These are phyloP conservation scores for Astur gentilis DNA, from an alignment of 2,113 vertebrate species.

Conservation along the genomic window DNA sequence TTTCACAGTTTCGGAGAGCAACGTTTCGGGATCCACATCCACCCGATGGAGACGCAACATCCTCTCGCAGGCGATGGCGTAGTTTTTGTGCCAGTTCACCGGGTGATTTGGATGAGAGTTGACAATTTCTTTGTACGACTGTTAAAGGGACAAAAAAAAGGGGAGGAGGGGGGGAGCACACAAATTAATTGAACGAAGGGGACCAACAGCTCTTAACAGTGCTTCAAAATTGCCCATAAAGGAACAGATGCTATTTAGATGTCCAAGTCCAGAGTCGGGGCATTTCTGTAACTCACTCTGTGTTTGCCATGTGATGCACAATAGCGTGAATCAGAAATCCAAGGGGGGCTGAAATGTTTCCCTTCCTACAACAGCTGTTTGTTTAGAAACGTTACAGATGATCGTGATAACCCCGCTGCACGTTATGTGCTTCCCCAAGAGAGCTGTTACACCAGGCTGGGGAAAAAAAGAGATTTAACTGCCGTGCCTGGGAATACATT, in stretches of 20 bases:
- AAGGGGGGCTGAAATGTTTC: conserved; percentile 36
- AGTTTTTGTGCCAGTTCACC: conserved; percentile 97
- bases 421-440: conserved; percentile 29
- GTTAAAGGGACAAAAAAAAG: conserved; percentile 5
- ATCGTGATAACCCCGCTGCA: background rate
- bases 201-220: conserved; percentile 9
- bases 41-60: conserved; percentile 77
- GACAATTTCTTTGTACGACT: conserved; percentile 91
- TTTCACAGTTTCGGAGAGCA: conserved; percentile 81
- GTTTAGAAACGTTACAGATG: conserved; percentile 35
- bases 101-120: conserved; percentile 80
- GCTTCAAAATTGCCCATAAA: background rate
- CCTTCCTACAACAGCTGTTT: conserved; percentile 47
- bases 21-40: conserved; percentile 67
- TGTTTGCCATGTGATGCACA: conserved; percentile 19
- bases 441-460: conserved; percentile 6
- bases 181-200: background rate
- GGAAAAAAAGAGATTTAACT: conserved; percentile 37
- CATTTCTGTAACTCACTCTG: conserved; percentile 24
- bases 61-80: conserved; percentile 90
- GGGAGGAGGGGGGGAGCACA: background rate
- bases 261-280: background rate
- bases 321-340: conserved; percentile 42
- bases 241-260: conserved; percentile 29
- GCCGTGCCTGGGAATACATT: conserved; percentile 36